phyloP scores from a whole-genome alignment of 2,113 vertebrate species.

The Elgaria multicarinata region DNA sequence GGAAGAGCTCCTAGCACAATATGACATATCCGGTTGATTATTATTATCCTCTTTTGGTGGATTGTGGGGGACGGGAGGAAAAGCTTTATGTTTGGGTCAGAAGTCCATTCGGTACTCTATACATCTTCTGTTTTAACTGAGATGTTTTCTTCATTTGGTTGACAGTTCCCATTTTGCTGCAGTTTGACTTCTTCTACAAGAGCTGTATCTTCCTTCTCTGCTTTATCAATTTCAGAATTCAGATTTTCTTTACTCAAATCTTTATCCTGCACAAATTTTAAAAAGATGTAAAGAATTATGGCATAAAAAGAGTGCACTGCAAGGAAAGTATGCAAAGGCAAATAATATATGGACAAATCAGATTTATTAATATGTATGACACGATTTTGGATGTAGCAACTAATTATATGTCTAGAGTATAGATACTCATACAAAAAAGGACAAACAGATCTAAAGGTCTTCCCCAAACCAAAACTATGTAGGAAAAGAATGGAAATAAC shows the following conservation, averaged over 20 bases:
- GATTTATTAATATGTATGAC: too few species aligned
- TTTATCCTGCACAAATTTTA: slow-evolving; percentile 70
- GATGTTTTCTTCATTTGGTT: slow-evolving; percentile 77
- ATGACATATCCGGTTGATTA: slow-evolving; percentile 55
- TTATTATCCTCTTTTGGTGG: slow-evolving; percentile 65
- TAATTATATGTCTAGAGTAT: background rate
- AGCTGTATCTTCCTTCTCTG: slow-evolving; percentile 71
- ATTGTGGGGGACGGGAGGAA: background rate
- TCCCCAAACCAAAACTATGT: background rate
- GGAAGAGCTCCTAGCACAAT: slow-evolving; percentile 61
- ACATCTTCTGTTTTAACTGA: slow-evolving; percentile 73
- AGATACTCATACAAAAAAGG: background rate
- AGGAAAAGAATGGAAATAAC: background rate
- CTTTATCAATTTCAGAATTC: slow-evolving; percentile 76
- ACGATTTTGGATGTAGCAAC: background rate
- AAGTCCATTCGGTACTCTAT: slow-evolving; percentile 61
- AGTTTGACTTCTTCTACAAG: slow-evolving; percentile 75
- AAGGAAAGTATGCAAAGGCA: background rate
- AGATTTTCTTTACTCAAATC: slow-evolving; percentile 75
- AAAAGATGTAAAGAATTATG: slow-evolving; percentile 55
- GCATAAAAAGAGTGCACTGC: slow-evolving; percentile 22
- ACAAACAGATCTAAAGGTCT: background rate
- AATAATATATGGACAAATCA: background rate
- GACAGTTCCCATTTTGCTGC: slow-evolving; percentile 90
- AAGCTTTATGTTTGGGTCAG: slow-evolving; percentile 68